These are phyloP conservation scores for Leontopithecus rosalia DNA, from an alignment of 2,797 vertebrate genomes.

Conservation along the genomic window DNA sequence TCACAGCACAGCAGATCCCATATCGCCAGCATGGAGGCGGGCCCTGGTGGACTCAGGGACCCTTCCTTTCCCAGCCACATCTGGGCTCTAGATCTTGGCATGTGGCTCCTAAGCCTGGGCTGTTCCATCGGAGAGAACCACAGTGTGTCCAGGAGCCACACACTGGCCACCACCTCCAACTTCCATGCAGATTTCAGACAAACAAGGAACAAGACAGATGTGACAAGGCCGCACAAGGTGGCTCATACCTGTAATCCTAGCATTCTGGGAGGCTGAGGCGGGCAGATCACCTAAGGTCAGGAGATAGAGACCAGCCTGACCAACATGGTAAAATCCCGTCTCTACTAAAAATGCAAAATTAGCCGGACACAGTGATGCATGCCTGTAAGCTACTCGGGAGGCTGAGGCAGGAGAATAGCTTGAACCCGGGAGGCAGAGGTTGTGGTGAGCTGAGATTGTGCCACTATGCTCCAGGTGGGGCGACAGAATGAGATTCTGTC, in stretches of 20 bases:
- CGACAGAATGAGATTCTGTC: not conserved
- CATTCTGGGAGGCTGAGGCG: not conserved
- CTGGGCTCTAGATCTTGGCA: not conserved
- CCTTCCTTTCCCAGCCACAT: not conserved
- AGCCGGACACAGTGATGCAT: not conserved
- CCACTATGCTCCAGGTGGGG: not conserved
- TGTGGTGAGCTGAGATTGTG: not conserved
- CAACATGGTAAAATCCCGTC: not conserved
- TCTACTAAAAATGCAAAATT: not conserved
- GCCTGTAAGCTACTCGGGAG: not conserved
- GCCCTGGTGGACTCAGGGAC: not conserved
- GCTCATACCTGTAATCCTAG: not conserved
- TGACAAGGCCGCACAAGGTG: not conserved
- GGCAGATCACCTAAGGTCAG: not conserved
- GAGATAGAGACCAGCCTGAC: not conserved
- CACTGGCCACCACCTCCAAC: not conserved
- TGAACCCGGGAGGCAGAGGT: not conserved
- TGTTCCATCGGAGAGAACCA: not conserved
- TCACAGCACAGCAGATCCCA: not conserved
- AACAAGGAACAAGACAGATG: not conserved
- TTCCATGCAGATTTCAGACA: not conserved
- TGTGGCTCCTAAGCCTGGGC: not conserved
- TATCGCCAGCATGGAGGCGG: not conserved
- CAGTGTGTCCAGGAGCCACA: not conserved
- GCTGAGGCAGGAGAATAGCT: not conserved